Conservation (phyloP, 2,888 invertebrate genomes). For the Philonicus albiceps region DNA sequence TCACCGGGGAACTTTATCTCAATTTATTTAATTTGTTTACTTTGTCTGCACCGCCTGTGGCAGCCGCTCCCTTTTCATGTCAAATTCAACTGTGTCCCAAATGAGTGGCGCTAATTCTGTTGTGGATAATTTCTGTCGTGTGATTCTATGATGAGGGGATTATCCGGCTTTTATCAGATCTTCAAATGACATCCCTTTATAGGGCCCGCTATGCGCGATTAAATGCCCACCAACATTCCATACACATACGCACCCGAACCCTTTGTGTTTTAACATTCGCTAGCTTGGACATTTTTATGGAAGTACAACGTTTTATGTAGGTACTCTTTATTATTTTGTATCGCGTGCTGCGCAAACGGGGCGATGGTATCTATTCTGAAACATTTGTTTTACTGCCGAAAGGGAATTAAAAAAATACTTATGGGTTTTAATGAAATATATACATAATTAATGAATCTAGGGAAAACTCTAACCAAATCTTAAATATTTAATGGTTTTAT, state of each 20-base stretch:
- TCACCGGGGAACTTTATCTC: constrained; percentile 4
- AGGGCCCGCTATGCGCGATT: not conserved
- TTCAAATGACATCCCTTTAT: constrained; percentile 16
- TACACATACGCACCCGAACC: not conserved
- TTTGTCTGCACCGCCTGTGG: not conserved
- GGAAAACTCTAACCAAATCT: not conserved
- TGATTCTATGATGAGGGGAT: constrained; percentile 21
- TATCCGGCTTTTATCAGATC: constrained; percentile 24
- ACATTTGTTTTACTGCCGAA: not conserved
- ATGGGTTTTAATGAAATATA: not conserved
- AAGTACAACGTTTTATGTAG: not conserved
- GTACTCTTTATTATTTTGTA: not conserved
- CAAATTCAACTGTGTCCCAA: not conserved
- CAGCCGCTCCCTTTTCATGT: not conserved
- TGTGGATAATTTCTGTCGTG: constrained; percentile 9
- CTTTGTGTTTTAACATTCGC: not conserved
- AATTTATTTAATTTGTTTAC: constrained; percentile 27
- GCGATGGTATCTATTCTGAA: not conserved
- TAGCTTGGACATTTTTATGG: not conserved
- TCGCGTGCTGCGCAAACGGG: not conserved
- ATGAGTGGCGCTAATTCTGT: constrained; percentile 3
- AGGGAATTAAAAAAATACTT: not conserved
- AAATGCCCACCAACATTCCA: not conserved
- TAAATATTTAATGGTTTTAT: not conserved
- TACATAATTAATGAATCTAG: not conserved